Percentiles rank a stretch among this genome's conserved stretches.
phyloP scores from a whole-genome alignment of 2,113 vertebrate species.

The Callipepla squamata region DNA sequence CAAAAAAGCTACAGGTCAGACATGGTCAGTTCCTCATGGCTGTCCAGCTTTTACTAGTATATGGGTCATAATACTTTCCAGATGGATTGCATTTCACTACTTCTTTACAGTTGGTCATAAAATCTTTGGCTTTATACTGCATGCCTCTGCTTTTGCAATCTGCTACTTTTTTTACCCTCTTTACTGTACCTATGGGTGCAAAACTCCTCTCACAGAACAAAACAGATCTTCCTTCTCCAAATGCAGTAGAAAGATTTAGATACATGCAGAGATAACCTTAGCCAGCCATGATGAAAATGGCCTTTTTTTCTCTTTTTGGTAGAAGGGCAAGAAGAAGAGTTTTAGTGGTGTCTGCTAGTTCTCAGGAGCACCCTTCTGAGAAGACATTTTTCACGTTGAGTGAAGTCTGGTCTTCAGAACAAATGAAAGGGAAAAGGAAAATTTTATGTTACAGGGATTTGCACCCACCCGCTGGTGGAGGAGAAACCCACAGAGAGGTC shows the following conservation, averaged over 20 bases:
- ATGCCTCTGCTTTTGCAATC: constrained; percentile 54
- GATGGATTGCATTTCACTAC: constrained; percentile 42
- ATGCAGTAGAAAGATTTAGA: neutral
- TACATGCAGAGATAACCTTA: neutral
- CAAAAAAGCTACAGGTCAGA: neutral
- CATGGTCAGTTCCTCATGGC: neutral
- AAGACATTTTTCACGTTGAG: neutral
- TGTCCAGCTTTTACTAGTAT: constrained; percentile 51
- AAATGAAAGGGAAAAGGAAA: neutral
- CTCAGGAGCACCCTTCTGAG: neutral
- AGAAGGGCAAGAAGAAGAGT: neutral
- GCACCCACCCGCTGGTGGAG: neutral
- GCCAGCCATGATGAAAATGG: neutral
- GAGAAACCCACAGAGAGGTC: neutral
- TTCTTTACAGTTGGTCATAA: constrained; percentile 24
- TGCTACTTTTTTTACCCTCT: neutral
- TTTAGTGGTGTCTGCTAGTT: neutral
- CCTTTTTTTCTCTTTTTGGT: neutral
- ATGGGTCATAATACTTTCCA: constrained; percentile 62
- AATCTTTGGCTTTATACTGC: neutral
- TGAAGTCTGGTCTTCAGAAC: neutral
- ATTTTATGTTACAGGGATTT: neutral
- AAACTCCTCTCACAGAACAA: neutral
- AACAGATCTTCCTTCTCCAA: constrained; percentile 10
- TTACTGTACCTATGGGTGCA: constrained; percentile 42